These are phyloP conservation scores for Orestias chungarensis DNA, from an alignment of 2,797 vertebrate species.

Conservation along the genomic window DNA sequence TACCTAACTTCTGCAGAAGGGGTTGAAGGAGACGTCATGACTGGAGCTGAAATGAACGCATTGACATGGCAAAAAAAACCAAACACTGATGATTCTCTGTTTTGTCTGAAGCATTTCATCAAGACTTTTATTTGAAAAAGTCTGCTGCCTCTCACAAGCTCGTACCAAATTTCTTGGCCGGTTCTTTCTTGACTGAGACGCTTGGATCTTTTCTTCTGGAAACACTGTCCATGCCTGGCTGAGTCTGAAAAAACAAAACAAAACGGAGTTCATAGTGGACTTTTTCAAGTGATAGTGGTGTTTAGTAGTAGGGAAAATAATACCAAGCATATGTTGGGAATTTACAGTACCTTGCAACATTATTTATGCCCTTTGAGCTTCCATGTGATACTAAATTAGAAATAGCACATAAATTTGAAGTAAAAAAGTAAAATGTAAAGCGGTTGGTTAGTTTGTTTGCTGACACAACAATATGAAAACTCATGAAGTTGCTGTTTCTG, in stretches of 20 bases:
- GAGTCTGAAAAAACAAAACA: conserved; percentile 41
- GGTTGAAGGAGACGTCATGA: conserved; percentile 59
- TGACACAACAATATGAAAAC: no score
- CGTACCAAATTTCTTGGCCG: conserved; percentile 79
- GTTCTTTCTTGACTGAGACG: conserved; percentile 70
- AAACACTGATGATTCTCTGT: conserved; percentile 10
- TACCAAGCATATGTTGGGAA: not conserved
- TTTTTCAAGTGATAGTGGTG: conserved; percentile 1
- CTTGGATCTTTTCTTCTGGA: conserved; percentile 73
- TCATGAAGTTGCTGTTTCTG: no score
- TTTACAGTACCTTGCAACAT: not conserved
- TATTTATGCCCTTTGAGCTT: not conserved
- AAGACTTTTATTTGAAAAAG: conserved; percentile 1
- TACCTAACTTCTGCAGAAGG: conserved; percentile 82
- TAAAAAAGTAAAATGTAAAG: not conserved
- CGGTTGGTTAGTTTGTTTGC: no score
- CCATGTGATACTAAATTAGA: not conserved
- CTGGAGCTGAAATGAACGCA: conserved; percentile 66
- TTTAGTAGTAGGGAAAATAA: conserved; percentile 4
- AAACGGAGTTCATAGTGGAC: conserved; percentile 17
- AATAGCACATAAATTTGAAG: not conserved
- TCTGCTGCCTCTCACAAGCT: conserved; percentile 9
- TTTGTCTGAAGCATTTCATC: conserved; percentile 5
- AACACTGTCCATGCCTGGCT: conserved; percentile 64
- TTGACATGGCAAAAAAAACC: conserved; percentile 14